phyloP scores from a whole-genome alignment of 2,888 invertebrate species.

The Microchrysa polita region DNA sequence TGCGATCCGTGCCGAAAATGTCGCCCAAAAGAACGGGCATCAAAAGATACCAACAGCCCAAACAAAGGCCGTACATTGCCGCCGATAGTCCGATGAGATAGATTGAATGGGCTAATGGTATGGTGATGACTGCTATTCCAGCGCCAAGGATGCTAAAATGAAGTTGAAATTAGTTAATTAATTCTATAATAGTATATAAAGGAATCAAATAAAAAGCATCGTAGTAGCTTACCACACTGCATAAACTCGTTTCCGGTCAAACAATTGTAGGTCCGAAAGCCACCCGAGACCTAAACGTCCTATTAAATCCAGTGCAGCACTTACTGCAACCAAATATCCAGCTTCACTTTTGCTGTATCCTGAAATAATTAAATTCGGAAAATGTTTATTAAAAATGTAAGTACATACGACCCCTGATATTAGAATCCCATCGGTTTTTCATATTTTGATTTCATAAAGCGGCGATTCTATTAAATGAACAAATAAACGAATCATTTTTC shows the following conservation, averaged over 20 bases:
- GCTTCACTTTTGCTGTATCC: constrained; percentile 65
- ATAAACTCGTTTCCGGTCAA: constrained; percentile 77
- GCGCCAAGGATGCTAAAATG: constrained; percentile 73
- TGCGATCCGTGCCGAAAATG: constrained; percentile 77
- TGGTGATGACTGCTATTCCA: constrained; percentile 73
- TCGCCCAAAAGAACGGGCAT: constrained; percentile 79
- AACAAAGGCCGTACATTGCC: constrained; percentile 75
- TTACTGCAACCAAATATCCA: constrained; percentile 78
- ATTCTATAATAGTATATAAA: constrained; percentile 12
- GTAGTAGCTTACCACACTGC: constrained; percentile 70
- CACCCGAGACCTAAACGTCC: constrained; percentile 78
- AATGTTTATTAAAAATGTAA: constrained; percentile 15
- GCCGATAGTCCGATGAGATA: constrained; percentile 74
- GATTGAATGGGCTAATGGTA: constrained; percentile 74
- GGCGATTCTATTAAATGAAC: too few species aligned
- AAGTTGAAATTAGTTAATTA: constrained; percentile 40
- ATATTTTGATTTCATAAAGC: too few species aligned
- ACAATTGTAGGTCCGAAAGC: constrained; percentile 76
- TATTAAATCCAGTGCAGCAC: constrained; percentile 76
- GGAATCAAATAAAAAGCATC: background rate
- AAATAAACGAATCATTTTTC: too few species aligned
- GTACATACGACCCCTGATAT: too few species aligned
- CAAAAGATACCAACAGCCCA: constrained; percentile 80
- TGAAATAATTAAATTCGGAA: constrained; percentile 49
- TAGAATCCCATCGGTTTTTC: too few species aligned